Conservation (phyloP, 2,113 vertebrate genomes). For the Paraplagusia blochii region DNA sequence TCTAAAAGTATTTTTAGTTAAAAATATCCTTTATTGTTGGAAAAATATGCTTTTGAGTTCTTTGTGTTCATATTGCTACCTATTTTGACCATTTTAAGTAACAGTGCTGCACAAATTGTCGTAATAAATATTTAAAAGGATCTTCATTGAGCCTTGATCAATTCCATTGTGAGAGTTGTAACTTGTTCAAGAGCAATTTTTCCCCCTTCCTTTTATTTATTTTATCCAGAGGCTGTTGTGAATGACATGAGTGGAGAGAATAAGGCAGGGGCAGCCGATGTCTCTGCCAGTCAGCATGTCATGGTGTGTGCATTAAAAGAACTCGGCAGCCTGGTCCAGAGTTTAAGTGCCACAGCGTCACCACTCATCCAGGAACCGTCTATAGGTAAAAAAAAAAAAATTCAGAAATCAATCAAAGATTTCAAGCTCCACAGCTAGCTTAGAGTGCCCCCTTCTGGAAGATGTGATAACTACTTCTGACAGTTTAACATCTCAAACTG, state of each 20-base stretch:
- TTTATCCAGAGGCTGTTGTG: conserved; percentile 86
- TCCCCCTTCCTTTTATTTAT: background rate
- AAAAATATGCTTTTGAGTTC: background rate
- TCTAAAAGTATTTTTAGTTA: background rate
- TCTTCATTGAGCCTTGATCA: background rate
- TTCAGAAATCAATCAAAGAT: too few species aligned
- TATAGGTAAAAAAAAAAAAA: conserved; percentile 77
- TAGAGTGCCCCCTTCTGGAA: too few species aligned
- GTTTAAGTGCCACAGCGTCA: conserved; percentile 91
- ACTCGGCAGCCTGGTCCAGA: conserved; percentile 94
- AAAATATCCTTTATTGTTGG: background rate
- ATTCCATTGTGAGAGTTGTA: background rate
- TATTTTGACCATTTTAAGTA: conserved; percentile 22
- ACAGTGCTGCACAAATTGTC: conserved; percentile 31
- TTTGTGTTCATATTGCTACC: background rate
- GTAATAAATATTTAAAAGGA: background rate
- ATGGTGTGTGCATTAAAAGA: conserved; percentile 98
- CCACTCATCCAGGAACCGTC: conserved; percentile 96
- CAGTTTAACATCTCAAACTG: too few species aligned
- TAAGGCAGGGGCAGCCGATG: conserved; percentile 89
- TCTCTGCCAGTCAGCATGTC: conserved; percentile 95
- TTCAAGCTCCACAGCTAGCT: too few species aligned
- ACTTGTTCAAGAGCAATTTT: background rate
- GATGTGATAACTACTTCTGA: too few species aligned
- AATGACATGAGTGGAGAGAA: conserved; percentile 93